phyloP scores from a whole-genome alignment of 1,140 invertebrate species.

The Orussus abietinus region DNA sequence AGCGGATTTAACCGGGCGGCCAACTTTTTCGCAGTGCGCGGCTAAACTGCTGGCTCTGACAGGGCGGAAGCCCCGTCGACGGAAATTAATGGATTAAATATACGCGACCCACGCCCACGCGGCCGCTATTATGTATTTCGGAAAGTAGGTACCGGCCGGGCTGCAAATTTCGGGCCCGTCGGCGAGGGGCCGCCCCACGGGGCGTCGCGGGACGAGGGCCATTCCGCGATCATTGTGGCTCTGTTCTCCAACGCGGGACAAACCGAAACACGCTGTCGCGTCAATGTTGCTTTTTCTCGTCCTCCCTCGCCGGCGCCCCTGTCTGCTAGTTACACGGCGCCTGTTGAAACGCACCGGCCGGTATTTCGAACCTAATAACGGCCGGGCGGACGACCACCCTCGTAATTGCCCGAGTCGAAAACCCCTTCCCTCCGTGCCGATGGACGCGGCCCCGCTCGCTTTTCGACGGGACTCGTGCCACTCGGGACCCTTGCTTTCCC shows the following conservation, averaged over 20 bases:
- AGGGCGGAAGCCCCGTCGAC: constrained; percentile 23
- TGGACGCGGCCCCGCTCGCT: no score
- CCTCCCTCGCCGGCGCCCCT: no score
- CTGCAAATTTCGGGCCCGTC: no score
- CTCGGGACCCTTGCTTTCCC: no score
- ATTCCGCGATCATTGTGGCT: not conserved
- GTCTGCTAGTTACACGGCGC: not conserved
- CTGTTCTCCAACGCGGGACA: not conserved
- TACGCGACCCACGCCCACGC: constrained; percentile 15
- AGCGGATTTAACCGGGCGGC: constrained; percentile 31
- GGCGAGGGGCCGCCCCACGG: no score
- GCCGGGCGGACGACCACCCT: no score
- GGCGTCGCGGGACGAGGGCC: no score
- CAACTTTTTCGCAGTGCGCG: constrained; percentile 28
- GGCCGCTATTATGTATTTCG: not conserved
- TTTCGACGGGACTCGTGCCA: no score
- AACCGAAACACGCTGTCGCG: not conserved
- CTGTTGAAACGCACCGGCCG: not conserved
- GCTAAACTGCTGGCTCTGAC: constrained; percentile 29
- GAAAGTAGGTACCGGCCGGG: not conserved
- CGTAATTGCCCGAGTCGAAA: no score
- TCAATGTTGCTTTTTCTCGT: not conserved
- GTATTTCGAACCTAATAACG: not conserved
- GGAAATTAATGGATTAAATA: constrained; percentile 32
- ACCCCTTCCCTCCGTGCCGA: no score